Conservation (phyloP, 2,797 vertebrate species). For the Danionella dracula region DNA sequence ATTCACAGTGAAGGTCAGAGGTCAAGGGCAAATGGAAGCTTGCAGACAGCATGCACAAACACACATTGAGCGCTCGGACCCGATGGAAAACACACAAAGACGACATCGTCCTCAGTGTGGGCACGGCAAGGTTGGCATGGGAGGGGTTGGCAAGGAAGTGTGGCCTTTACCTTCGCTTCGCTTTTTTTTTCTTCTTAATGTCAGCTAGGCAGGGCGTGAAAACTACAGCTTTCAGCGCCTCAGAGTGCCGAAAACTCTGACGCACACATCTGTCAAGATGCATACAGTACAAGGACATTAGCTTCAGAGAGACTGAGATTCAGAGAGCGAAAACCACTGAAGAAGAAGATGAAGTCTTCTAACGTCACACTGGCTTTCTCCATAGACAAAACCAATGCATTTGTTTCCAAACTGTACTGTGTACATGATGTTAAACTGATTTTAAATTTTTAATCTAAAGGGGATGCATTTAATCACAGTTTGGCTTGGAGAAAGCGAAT, state of each 20-base stretch:
- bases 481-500: constrained; percentile 38
- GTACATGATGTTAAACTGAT: too few species aligned
- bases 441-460: too few species aligned
- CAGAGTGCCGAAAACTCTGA: constrained; percentile 73
- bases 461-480: neutral
- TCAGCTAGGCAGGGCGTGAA: constrained; percentile 76
- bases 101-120: constrained; percentile 58
- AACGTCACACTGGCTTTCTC: neutral
- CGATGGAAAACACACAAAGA: constrained; percentile 69
- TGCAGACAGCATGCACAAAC: constrained; percentile 71
- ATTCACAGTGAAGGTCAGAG: constrained; percentile 47
- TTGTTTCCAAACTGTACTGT: too few species aligned
- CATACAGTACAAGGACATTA: constrained; percentile 80
- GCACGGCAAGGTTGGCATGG: constrained; percentile 61
- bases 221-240: constrained; percentile 75
- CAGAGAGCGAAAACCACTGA: constrained; percentile 22
- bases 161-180: constrained; percentile 73
- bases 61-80: constrained; percentile 65
- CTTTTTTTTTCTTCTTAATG: constrained; percentile 81
- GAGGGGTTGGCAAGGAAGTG: constrained; percentile 56
- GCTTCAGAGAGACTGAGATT: constrained; percentile 53
- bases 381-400: too few species aligned
- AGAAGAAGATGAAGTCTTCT: neutral
- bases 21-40: constrained; percentile 8
- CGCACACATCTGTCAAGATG: constrained; percentile 82